phyloP scores from a whole-genome alignment of 1,140 invertebrate species.

The Xylocopa sonorina region DNA sequence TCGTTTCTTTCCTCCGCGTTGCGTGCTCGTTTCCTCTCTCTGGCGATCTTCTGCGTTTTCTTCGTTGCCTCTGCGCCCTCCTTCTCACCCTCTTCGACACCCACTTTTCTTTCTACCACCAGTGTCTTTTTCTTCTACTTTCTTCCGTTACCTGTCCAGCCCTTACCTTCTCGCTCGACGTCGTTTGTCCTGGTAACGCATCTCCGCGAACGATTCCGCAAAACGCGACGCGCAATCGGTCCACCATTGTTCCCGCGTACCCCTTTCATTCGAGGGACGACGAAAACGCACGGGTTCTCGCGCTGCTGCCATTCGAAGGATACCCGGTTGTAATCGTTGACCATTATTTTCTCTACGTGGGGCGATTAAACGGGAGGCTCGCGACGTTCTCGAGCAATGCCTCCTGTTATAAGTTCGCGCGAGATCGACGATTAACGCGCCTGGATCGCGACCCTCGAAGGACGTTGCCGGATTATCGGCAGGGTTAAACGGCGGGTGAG shows the following conservation, averaged over 20 bases:
- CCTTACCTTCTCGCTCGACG: conserved; percentile 2
- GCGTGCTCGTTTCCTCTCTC: conserved; percentile 35
- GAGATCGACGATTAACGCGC: too few species aligned
- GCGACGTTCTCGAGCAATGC: not conserved
- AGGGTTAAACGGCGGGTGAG: not conserved
- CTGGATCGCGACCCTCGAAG: not conserved
- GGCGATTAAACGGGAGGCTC: not conserved
- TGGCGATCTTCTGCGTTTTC: conserved; percentile 51
- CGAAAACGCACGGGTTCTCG: not conserved
- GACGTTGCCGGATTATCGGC: not conserved
- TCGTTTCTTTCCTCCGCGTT: conserved; percentile 37
- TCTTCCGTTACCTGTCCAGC: not conserved
- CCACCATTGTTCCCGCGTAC: conserved; percentile 46
- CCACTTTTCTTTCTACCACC: not conserved
- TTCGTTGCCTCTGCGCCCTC: conserved; percentile 19
- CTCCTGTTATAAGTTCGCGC: too few species aligned
- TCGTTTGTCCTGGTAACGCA: conserved; percentile 54
- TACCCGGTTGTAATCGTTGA: conserved; percentile 17
- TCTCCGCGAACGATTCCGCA: conserved; percentile 64
- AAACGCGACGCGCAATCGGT: conserved; percentile 61
- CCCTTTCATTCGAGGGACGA: conserved; percentile 1
- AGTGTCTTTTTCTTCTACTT: not conserved
- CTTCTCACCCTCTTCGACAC: conserved; percentile 51
- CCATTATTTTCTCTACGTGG: not conserved
- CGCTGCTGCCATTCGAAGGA: not conserved